phyloP scores from a whole-genome alignment of 1,140 invertebrate species.

The Leptopilina clavipes region DNA sequence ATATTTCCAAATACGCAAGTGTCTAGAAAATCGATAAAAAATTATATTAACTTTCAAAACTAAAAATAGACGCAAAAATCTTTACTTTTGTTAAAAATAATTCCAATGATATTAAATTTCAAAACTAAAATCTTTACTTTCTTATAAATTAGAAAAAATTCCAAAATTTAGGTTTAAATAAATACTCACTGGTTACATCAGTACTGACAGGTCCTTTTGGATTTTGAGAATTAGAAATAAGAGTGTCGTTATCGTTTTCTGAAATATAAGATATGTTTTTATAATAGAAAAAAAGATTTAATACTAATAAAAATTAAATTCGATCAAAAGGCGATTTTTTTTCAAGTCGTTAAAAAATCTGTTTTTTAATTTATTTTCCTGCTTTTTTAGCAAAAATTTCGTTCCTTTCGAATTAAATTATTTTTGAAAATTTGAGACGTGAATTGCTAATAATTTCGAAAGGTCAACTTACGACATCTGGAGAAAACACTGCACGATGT shows the following conservation, averaged over 20 bases:
- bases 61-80: too few species aligned
- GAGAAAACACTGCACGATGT: neutral
- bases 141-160: too few species aligned
- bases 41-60: neutral
- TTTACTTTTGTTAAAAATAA: too few species aligned
- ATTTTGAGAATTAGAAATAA: constrained; percentile 39
- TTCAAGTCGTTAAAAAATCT: too few species aligned
- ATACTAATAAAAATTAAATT: too few species aligned
- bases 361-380: too few species aligned
- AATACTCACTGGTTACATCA: neutral
- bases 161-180: neutral
- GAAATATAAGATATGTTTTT: constrained; percentile 28
- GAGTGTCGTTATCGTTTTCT: constrained; percentile 50
- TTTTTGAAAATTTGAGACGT: neutral
- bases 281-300: too few species aligned
- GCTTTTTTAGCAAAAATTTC: too few species aligned
- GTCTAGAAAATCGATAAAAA: constrained; percentile 43
- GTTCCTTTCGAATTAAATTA: neutral
- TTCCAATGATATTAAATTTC: too few species aligned
- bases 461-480: constrained; percentile 24
- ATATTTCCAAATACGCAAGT: constrained; percentile 57
- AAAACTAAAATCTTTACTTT: too few species aligned
- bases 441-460: neutral
- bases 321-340: too few species aligned
- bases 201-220: neutral